Conservation (phyloP, 2,797 vertebrate genomes). For the Coendou prehensilis region DNA sequence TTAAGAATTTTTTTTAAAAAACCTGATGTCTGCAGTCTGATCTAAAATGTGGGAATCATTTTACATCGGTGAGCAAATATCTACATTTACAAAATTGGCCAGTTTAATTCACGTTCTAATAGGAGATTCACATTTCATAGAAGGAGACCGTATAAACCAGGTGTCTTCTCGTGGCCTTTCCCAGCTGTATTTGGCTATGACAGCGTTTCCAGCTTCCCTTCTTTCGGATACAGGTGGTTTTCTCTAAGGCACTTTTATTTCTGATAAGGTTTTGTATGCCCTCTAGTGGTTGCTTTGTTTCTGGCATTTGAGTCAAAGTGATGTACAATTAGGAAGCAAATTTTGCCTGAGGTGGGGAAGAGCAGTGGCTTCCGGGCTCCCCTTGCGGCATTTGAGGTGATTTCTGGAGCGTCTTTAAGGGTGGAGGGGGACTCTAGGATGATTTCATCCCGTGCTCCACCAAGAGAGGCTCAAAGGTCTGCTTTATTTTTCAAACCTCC, state of each 20-base stretch:
- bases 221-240: neutral
- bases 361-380: fast-evolving
- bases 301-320: neutral
- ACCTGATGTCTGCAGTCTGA: neutral
- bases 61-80: neutral
- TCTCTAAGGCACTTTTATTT: neutral
- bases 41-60: neutral
- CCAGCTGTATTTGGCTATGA: neutral
- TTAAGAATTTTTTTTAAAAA: neutral
- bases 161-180: neutral
- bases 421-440: neutral
- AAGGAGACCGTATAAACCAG: neutral
- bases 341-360: neutral
- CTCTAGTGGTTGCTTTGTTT: constrained; percentile 86
- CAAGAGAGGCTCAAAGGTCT: neutral
- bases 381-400: fast-evolving
- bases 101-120: neutral
- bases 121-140: neutral
- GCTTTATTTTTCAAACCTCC: neutral
- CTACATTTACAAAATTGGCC: neutral
- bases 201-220: neutral
- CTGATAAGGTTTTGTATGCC: constrained; percentile 81
- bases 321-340: no score
- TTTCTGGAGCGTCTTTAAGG: neutral
- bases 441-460: neutral